These are phyloP conservation scores for Camponotus fellah DNA, from an alignment of 2,888 invertebrate species.

Conservation along the genomic window DNA sequence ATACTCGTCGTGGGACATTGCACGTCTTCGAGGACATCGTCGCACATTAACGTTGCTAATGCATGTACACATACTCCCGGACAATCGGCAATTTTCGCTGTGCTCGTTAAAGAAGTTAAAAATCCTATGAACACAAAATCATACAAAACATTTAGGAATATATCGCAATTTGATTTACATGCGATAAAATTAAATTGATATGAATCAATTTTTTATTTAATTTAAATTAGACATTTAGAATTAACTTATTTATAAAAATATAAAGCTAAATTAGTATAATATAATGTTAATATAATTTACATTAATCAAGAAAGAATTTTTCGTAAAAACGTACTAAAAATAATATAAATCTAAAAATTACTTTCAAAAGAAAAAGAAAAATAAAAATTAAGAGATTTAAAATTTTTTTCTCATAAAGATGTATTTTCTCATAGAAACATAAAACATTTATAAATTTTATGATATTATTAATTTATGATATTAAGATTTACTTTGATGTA, in stretches of 20 bases:
- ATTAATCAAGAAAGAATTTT: not conserved
- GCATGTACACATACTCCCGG: conserved; percentile 96
- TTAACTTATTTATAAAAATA: not conserved
- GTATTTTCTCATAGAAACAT: too few species aligned
- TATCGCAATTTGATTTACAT: not conserved
- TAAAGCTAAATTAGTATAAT: not conserved
- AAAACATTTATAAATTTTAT: not conserved
- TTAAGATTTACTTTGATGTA: not conserved
- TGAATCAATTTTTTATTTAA: conserved; percentile 9
- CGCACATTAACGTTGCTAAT: conserved; percentile 94
- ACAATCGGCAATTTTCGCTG: conserved; percentile 94
- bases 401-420: not conserved
- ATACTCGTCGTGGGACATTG: conserved; percentile 93
- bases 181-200: not conserved
- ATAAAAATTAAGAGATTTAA: not conserved
- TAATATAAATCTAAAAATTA: not conserved
- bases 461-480: not conserved
- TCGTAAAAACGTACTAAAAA: not conserved
- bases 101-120: conserved; percentile 94
- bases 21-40: conserved; percentile 93
- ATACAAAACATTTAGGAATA: not conserved
- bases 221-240: not conserved
- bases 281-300: not conserved
- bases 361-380: not conserved
- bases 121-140: conserved; percentile 88